These are phyloP conservation scores for Drosophila greeni DNA, from an alignment of 2,888 invertebrate species.

Conservation along the genomic window DNA sequence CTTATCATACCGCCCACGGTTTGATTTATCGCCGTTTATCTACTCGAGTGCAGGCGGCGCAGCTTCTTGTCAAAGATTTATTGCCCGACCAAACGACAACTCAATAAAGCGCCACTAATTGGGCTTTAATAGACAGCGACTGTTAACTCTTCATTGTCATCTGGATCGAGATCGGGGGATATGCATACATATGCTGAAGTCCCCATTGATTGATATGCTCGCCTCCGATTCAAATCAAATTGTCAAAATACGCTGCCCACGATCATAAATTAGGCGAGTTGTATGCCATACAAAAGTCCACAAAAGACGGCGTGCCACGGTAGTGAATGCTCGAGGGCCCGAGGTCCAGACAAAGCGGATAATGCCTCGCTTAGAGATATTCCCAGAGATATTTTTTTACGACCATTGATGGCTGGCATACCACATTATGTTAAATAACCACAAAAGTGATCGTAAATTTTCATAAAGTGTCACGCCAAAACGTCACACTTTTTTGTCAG, in stretches of 20 bases:
- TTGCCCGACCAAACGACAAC: slow-evolving; percentile 41
- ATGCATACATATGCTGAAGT: slow-evolving; percentile 4
- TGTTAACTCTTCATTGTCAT: slow-evolving; percentile 45
- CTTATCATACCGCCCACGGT: slow-evolving; percentile 43
- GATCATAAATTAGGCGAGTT: slow-evolving; percentile 52
- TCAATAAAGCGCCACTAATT: slow-evolving; percentile 62
- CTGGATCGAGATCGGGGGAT: slow-evolving; percentile 35
- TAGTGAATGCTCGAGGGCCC: slow-evolving; percentile 42
- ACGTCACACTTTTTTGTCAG: slow-evolving; percentile 47
- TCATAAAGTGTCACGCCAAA: slow-evolving; percentile 56
- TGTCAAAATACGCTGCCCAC: slow-evolving; percentile 62
- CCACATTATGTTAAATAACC: slow-evolving; percentile 61
- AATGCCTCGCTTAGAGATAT: slow-evolving; percentile 30
- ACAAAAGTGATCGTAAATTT: slow-evolving; percentile 62
- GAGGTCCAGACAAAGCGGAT: slow-evolving; percentile 37
- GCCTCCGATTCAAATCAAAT: slow-evolving; percentile 58
- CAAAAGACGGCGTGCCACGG: slow-evolving; percentile 57
- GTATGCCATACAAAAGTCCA: slow-evolving; percentile 27
- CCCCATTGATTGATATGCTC: slow-evolving; percentile 58
- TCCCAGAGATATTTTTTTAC: slow-evolving; percentile 39
- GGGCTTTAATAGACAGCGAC: slow-evolving; percentile 57
- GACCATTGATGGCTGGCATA: slow-evolving; percentile 39
- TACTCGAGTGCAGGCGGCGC: slow-evolving; percentile 29
- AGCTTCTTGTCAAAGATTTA: slow-evolving; percentile 50
- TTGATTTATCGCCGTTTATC: slow-evolving; percentile 57